These are phyloP conservation scores for Drosophila tristis DNA, from an alignment of 1,140 invertebrate species.

Conservation along the genomic window DNA sequence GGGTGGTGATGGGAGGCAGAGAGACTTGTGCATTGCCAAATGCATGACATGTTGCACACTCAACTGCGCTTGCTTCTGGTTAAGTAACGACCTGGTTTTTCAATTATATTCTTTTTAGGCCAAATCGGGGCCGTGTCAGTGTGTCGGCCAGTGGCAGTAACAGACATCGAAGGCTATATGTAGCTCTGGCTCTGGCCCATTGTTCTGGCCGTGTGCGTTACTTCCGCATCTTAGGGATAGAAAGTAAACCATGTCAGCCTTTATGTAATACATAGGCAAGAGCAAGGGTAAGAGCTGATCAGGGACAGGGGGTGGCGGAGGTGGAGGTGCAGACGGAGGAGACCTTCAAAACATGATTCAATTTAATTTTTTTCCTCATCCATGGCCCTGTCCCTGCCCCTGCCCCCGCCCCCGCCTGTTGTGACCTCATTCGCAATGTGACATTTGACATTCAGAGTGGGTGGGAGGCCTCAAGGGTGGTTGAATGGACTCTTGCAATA, in stretches of 20 bases:
- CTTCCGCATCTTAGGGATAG: constrained; percentile 46
- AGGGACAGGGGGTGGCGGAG: too few species aligned
- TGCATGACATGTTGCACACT: constrained; percentile 41
- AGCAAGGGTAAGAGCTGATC: not conserved
- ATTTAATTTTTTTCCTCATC: constrained; percentile 22
- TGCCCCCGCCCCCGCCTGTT: not conserved
- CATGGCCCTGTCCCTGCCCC: not conserved
- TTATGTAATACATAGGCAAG: constrained; percentile 23
- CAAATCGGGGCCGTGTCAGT: constrained; percentile 72
- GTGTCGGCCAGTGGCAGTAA: constrained; percentile 51
- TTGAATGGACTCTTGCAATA: constrained; percentile 19
- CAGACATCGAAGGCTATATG: constrained; percentile 43
- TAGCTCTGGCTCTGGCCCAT: not conserved
- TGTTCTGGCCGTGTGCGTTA: constrained; percentile 11
- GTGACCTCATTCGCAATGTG: constrained; percentile 35
- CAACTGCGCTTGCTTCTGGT: constrained; percentile 51
- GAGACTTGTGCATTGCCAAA: constrained; percentile 46
- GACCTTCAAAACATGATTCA: constrained; percentile 56
- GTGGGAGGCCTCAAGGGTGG: not conserved
- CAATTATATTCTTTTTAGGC: constrained; percentile 30
- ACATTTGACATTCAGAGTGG: constrained; percentile 46
- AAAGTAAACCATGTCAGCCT: constrained; percentile 60
- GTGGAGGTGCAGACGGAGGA: not conserved
- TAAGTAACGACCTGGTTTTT: constrained; percentile 79
- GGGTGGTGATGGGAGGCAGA: constrained; percentile 9